These are phyloP conservation scores for Monoplex corrugatus DNA, from an alignment of 2,888 invertebrate genomes.

Conservation along the genomic window DNA sequence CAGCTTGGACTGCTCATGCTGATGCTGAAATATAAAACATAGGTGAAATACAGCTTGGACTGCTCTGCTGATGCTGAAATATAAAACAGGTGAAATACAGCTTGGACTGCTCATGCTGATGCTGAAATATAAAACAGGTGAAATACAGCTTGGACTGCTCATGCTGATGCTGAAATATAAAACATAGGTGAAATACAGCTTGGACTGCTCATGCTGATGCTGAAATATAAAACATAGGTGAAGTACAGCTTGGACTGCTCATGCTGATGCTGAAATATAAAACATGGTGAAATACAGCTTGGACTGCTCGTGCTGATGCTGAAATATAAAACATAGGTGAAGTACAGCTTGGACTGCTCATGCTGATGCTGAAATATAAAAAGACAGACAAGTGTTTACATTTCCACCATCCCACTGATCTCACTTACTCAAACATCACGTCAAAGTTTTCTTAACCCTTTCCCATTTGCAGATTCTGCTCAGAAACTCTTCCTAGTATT, in stretches of 20 bases:
- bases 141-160: no score
- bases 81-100: no score
- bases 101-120: slow-evolving; percentile 64
- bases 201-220: slow-evolving; percentile 65
- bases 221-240: slow-evolving; percentile 65
- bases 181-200: slow-evolving; percentile 70
- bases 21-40: no score
- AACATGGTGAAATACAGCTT: slow-evolving; percentile 65
- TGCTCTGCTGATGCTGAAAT: slow-evolving; percentile 64
- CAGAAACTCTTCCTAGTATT: no score
- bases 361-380: slow-evolving; percentile 62
- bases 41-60: no score
- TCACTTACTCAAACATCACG: no score
- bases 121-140: slow-evolving; percentile 58
- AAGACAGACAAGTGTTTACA: no score
- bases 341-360: slow-evolving; percentile 67
- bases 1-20: no score
- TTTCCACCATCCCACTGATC: no score
- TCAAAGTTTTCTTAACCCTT: no score
- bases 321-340: slow-evolving; percentile 61
- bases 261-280: slow-evolving; percentile 63
- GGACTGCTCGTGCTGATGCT: slow-evolving; percentile 40
- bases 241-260: slow-evolving; percentile 69
- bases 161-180: not conserved
- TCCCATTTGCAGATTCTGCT: no score